Percentiles rank a stretch among this genome's conserved stretches.
Evolutionary conservation across 2,888 invertebrate genomes (phyloP).

Genomic region (Drosophila vallismaia): DNA sequence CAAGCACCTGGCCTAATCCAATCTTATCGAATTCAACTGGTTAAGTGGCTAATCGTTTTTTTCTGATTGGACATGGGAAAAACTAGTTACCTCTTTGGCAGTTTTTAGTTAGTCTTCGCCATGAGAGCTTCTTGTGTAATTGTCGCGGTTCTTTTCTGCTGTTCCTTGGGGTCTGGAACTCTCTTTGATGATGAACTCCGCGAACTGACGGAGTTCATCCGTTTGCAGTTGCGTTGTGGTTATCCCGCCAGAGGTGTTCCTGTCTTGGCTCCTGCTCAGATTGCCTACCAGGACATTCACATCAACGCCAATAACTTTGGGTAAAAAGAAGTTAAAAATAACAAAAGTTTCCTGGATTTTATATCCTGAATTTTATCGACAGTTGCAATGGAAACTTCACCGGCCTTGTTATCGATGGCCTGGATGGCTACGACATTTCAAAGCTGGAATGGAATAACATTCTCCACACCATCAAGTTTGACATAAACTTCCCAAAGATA

Average conservation of each 20-base stretch:
- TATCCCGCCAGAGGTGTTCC: conserved; percentile 73
- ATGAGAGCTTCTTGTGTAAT: conserved; percentile 52
- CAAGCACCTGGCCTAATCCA: conserved; percentile 46
- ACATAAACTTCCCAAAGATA: conserved; percentile 73
- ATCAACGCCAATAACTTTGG: conserved; percentile 39
- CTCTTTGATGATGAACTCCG: conserved; percentile 78
- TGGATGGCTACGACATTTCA: conserved; percentile 74
- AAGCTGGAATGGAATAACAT: conserved; percentile 69
- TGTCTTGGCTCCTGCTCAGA: conserved; percentile 72
- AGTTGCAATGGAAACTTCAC: conserved; percentile 71
- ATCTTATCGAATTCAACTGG: conserved; percentile 58
- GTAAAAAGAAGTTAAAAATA: conserved; percentile 44
- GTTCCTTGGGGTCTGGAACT: conserved; percentile 46
- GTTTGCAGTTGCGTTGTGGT: conserved; percentile 81
- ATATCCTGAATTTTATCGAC: neutral
- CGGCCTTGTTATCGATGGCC: conserved; percentile 66
- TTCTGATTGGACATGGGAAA: conserved; percentile 9
- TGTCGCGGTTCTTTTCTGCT: conserved; percentile 44
- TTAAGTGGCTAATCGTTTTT: conserved; percentile 52
- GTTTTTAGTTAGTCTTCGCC: conserved; percentile 35
- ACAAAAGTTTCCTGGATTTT: neutral
- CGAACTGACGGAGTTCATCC: conserved; percentile 76
- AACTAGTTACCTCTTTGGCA: conserved; percentile 6
- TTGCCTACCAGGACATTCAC: conserved; percentile 54
- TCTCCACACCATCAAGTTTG: conserved; percentile 69